These are phyloP conservation scores for Pantala flavescens DNA, from an alignment of 1,140 invertebrate genomes.

Conservation along the genomic window DNA sequence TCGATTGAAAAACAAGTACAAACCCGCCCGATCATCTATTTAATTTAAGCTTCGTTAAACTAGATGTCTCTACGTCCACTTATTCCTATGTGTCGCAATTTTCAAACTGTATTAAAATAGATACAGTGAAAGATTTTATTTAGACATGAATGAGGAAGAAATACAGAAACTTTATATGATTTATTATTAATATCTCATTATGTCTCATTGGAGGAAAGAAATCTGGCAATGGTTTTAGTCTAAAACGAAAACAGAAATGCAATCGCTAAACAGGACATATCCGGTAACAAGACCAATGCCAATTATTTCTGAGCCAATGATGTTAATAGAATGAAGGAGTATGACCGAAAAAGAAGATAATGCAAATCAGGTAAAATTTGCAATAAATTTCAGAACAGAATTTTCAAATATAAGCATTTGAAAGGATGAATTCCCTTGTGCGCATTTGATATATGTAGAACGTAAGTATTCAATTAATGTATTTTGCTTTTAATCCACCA, in stretches of 20 bases:
- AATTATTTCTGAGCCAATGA: neutral
- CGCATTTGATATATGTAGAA: neutral
- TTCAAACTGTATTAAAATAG: constrained; percentile 4
- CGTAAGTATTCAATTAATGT: neutral
- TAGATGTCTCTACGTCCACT: neutral
- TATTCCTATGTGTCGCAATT: neutral
- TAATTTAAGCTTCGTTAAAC: neutral
- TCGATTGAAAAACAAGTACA: no score
- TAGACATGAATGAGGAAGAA: neutral
- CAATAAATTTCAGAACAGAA: neutral
- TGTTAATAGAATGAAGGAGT: neutral
- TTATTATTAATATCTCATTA: neutral
- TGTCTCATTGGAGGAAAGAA: neutral
- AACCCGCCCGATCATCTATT: no score
- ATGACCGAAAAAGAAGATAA: neutral
- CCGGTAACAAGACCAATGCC: neutral
- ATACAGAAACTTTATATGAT: neutral
- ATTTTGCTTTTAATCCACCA: neutral
- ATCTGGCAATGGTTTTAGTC: neutral
- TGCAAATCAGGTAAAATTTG: neutral
- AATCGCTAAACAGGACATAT: neutral
- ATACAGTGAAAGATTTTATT: neutral
- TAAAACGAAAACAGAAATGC: neutral
- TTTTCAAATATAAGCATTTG: neutral
- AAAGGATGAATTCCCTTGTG: neutral